Conservation (phyloP, 2,888 invertebrate genomes). For the Trachelus iudaicus region DNA sequence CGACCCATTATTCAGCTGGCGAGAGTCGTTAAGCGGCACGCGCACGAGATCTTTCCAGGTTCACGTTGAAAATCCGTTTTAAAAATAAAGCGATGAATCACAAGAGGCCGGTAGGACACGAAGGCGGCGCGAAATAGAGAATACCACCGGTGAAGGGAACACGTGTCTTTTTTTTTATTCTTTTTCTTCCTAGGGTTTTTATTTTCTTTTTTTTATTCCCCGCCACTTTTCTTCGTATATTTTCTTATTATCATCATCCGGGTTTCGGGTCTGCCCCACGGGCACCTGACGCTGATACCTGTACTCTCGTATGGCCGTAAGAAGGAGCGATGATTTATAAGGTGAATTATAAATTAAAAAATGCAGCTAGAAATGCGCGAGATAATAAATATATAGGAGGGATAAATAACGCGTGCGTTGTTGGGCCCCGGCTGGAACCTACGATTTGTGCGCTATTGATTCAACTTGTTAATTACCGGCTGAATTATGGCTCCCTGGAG, state of each 20-base stretch:
- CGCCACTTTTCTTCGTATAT: neutral
- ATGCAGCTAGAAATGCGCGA: conserved; percentile 20
- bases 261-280: neutral
- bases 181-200: neutral
- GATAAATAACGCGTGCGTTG: conserved; percentile 28
- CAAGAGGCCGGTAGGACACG: neutral
- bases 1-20: neutral
- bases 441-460: conserved; percentile 35
- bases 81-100: conserved; percentile 23
- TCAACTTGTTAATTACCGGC: conserved; percentile 37
- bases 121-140: conserved; percentile 3
- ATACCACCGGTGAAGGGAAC: conserved; percentile 18
- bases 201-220: conserved; percentile 3
- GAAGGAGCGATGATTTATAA: conserved; percentile 14
- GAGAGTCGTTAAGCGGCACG: conserved; percentile 1
- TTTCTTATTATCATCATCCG: neutral
- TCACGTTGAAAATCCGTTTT: neutral
- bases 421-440: conserved; percentile 23
- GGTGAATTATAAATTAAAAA: conserved; percentile 18
- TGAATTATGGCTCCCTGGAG: conserved; percentile 36
- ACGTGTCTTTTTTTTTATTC: conserved; percentile 18
- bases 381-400: conserved; percentile 26
- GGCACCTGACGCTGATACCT: neutral
- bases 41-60: neutral
- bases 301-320: neutral